A percentile compares a stretch with the other conserved stretches of the same genome.
These are phyloP conservation scores for Trichomalopsis sarcophagae DNA, from an alignment of 1,140 invertebrate genomes.

Conservation along the genomic window DNA sequence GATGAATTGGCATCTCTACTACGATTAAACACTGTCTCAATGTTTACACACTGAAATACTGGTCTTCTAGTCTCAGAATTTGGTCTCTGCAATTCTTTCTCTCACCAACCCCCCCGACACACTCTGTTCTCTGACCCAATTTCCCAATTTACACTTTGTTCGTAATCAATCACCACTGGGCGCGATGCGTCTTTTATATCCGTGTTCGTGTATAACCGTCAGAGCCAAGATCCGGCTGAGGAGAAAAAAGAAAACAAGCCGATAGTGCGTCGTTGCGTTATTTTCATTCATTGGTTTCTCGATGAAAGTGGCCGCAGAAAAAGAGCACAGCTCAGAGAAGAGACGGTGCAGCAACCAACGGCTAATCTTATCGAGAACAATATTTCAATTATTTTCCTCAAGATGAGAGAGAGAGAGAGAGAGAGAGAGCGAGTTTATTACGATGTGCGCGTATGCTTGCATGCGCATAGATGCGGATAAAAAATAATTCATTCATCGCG, in stretches of 20 bases:
- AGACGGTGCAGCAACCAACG: background rate
- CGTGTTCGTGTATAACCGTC: conserved; percentile 11
- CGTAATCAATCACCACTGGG: background rate
- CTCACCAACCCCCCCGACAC: background rate
- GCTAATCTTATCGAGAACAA: background rate
- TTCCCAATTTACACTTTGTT: conserved; percentile 35
- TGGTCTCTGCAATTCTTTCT: background rate
- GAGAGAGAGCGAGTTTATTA: background rate
- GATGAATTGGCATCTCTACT: conserved; percentile 4
- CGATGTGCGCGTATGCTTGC: background rate
- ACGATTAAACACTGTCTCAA: conserved; percentile 46
- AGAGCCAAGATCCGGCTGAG: background rate
- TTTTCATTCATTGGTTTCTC: conserved; percentile 23
- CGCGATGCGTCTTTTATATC: conserved; percentile 10
- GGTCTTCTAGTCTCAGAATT: conserved; percentile 23
- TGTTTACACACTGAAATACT: conserved; percentile 5
- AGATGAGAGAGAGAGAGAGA: background rate
- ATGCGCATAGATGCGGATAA: background rate
- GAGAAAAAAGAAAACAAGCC: background rate
- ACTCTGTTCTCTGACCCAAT: conserved; percentile 34
- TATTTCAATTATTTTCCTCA: background rate
- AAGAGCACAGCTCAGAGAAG: background rate
- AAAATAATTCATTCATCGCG: conserved; percentile 42
- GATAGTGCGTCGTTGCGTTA: conserved; percentile 7
- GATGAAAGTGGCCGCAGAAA: background rate